Conservation (phyloP, 2,888 invertebrate species). For the Lottia gigantea region DNA sequence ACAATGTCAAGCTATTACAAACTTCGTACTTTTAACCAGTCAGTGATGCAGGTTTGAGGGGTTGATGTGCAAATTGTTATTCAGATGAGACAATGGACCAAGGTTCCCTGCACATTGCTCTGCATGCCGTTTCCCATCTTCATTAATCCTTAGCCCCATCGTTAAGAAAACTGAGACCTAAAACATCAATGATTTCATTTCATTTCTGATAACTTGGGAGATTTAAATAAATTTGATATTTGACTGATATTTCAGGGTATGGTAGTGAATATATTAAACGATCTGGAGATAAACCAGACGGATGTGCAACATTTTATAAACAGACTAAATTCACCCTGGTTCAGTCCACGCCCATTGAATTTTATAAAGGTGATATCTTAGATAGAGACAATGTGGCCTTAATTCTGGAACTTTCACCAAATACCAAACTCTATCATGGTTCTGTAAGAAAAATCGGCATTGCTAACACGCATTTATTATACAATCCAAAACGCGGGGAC, state of each 20-base stretch:
- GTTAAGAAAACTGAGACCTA: no score
- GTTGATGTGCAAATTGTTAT: no score
- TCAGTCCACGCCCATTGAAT: slow-evolving; percentile 79
- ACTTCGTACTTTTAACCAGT: no score
- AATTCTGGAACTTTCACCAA: slow-evolving; percentile 76
- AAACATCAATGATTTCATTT: no score
- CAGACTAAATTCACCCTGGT: slow-evolving; percentile 76
- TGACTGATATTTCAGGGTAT: slow-evolving; percentile 73
- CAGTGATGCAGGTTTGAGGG: no score
- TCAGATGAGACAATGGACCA: no score
- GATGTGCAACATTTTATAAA: slow-evolving; percentile 90
- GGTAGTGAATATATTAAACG: slow-evolving; percentile 83
- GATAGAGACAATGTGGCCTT: slow-evolving; percentile 90
- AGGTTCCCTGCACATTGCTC: no score
- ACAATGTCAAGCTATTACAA: no score
- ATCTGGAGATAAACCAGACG: slow-evolving; percentile 81
- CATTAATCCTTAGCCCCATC: no score
- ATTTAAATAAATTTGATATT: no score
- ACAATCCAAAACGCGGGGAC: slow-evolving; percentile 89
- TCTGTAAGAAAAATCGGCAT: slow-evolving; percentile 73
- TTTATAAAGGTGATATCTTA: slow-evolving; percentile 74
- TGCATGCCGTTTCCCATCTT: no score
- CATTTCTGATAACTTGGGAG: no score
- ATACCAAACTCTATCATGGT: slow-evolving; percentile 17
- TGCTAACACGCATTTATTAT: slow-evolving; percentile 93